These are phyloP conservation scores for Chrysotoxum bicinctum DNA, from an alignment of 2,888 invertebrate species.

Conservation along the genomic window DNA sequence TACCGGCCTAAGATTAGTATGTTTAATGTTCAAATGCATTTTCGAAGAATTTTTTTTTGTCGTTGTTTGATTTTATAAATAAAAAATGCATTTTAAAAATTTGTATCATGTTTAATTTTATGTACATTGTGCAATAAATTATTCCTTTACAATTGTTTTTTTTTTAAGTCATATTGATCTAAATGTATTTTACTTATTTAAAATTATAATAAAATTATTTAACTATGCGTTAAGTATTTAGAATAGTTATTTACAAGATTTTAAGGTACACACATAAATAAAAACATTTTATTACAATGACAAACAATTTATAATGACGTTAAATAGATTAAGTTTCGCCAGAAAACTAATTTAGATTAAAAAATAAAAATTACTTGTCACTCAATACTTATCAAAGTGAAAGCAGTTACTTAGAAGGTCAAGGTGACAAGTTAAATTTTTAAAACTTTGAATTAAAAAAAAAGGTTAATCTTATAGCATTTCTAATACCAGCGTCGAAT, in stretches of 20 bases:
- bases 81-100: constrained; percentile 23
- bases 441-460: neutral
- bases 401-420: neutral
- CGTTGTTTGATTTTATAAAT: neutral
- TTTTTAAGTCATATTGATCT: neutral
- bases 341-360: neutral
- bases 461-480: neutral
- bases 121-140: constrained; percentile 58
- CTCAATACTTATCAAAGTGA: neutral
- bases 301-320: neutral
- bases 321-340: neutral
- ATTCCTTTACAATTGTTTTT: constrained; percentile 35
- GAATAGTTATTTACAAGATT: constrained; percentile 12
- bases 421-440: neutral
- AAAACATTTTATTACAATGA: neutral
- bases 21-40: constrained; percentile 1
- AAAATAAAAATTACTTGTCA: neutral
- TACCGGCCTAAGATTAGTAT: no score
- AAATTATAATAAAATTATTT: neutral
- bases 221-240: neutral
- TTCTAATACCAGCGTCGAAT: neutral
- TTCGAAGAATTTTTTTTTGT: constrained; percentile 7
- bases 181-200: constrained; percentile 14
- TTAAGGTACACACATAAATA: neutral
- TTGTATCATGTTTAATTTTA: constrained; percentile 31